Evolutionary conservation across 64 coral and sea anemone genomes (phyloP), one percentile per base, ranked within the genome.

Genomic region (Acropora tenuis): DNA sequence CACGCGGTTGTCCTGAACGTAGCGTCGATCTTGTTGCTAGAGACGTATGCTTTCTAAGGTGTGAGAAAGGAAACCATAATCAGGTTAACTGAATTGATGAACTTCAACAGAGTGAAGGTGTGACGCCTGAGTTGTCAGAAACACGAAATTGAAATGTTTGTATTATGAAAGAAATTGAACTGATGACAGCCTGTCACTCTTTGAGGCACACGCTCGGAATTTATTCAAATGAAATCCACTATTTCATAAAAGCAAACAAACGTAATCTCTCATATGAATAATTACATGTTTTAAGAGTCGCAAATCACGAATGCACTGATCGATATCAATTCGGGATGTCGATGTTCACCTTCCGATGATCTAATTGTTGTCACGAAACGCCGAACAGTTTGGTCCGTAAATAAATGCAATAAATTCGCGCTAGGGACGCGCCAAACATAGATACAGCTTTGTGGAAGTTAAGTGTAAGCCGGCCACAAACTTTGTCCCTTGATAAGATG

Each of bases 241-340:
- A 13, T 43, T 80, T 19, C 48, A 9, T 48, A 18, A 18, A 78
- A 81, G 9, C 9, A 44, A 84, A 85, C 45, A 85, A 85, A 83
- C 80, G 41, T 41, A 15, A 18, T 68, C 42, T 47, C 45, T 47
- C 41, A n/a, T 47, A 6, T 47, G 30, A 30, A 30, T 30, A 0
- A 30, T 30, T 30, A 30, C 30, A 30, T 30, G 30, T 30, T 30
- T 30, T 30, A 30, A 30, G 30, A 30, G 30, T 30, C 30, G 30
- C 30, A 30, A 30, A 30, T 30, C 30, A 30, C 30, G 30, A 30
- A 30, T 30, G 30, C 13, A 46, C 58, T 8, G 68, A 85, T 85
- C 82, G 82, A 85, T 85, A 85, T 71, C 18, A 10, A 49, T 9
- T 85, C 82, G 82, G 63, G 41, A 9, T 60, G 8, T 67, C 41